These are phyloP conservation scores for Agonopterix subpropinquella DNA, from an alignment of 2,888 invertebrate species.

Conservation along the genomic window DNA sequence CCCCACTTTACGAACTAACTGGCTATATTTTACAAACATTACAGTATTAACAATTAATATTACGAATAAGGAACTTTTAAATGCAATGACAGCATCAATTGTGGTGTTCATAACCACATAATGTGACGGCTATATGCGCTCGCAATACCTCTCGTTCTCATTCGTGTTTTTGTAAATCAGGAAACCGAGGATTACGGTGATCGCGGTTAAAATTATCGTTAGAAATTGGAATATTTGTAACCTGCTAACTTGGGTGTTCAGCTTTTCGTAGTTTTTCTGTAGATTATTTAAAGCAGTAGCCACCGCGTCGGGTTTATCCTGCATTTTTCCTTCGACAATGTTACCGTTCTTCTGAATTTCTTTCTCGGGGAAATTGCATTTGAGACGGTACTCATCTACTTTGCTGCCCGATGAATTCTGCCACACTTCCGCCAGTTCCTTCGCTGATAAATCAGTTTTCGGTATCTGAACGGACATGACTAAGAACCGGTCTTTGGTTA, in stretches of 20 bases:
- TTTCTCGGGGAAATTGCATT: conserved; percentile 77
- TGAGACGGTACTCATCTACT: conserved; percentile 83
- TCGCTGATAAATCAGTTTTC: conserved; percentile 68
- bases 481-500: conserved; percentile 90
- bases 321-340: conserved; percentile 26
- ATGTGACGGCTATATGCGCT: conserved; percentile 51
- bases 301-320: conserved; percentile 85
- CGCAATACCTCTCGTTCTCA: conserved; percentile 45
- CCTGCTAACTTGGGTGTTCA: conserved; percentile 44
- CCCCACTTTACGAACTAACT: conserved; percentile 30
- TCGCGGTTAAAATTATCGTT: conserved; percentile 39
- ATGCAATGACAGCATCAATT: conserved; percentile 22
- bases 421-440: conserved; percentile 85
- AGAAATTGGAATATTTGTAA: conserved; percentile 50
- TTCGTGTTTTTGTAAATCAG: conserved; percentile 43
- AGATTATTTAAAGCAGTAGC: conserved; percentile 77
- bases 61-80: conserved; percentile 23
- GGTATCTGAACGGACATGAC: conserved; percentile 87
- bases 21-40: conserved; percentile 32
- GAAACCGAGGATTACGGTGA: conserved; percentile 45
- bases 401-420: conserved; percentile 76
- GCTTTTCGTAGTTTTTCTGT: conserved; percentile 43
- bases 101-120: conserved; percentile 51
- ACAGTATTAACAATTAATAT: conserved; percentile 31
- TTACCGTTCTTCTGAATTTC: conserved; percentile 50